Percentiles rank a stretch among this genome's conserved stretches.
These are phyloP conservation scores for Gryon sp. DNA, from an alignment of 1,140 invertebrate species.

Conservation along the genomic window DNA sequence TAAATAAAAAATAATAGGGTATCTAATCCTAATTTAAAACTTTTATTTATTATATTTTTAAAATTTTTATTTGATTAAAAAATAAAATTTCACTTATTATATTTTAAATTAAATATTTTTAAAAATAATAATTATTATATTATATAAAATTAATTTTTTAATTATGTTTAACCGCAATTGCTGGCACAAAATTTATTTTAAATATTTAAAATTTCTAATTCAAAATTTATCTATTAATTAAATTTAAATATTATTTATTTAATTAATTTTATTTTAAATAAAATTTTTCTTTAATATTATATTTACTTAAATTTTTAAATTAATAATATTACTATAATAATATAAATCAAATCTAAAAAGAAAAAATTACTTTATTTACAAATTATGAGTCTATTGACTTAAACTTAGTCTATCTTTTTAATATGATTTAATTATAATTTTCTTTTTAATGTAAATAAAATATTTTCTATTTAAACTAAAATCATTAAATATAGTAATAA, in stretches of 20 bases:
- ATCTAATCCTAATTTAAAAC: slow-evolving; percentile 84
- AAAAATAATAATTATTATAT: slow-evolving; percentile 48
- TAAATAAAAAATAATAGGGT: slow-evolving; percentile 81
- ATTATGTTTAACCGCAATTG: slow-evolving; percentile 58
- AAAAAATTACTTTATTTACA: slow-evolving; percentile 10
- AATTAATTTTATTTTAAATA: slow-evolving; percentile 3
- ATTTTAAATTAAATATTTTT: slow-evolving; percentile 56
- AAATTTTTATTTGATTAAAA: slow-evolving; percentile 50
- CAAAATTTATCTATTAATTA: slow-evolving; percentile 4
- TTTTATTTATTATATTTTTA: slow-evolving; percentile 68
- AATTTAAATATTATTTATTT: slow-evolving; percentile 10
- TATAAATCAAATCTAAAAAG: neutral
- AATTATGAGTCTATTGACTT: slow-evolving; percentile 37
- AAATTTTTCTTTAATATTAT: too few species aligned
- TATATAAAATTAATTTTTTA: slow-evolving; percentile 20
- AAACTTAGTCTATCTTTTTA: slow-evolving; percentile 29
- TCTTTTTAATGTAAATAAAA: slow-evolving; percentile 41
- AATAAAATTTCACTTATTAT: slow-evolving; percentile 71
- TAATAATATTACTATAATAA: slow-evolving; percentile 20
- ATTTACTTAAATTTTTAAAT: slow-evolving; percentile 24
- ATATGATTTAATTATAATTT: neutral
- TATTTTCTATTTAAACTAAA: slow-evolving; percentile 23
- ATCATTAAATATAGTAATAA: slow-evolving; percentile 2
- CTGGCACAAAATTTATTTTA: slow-evolving; percentile 43
- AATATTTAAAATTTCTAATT: slow-evolving; percentile 19